Percentiles rank a stretch among this genome's conserved stretches.
phyloP scores from a whole-genome alignment of 2,113 vertebrate genomes.

The Pyrgilauda ruficollis region DNA sequence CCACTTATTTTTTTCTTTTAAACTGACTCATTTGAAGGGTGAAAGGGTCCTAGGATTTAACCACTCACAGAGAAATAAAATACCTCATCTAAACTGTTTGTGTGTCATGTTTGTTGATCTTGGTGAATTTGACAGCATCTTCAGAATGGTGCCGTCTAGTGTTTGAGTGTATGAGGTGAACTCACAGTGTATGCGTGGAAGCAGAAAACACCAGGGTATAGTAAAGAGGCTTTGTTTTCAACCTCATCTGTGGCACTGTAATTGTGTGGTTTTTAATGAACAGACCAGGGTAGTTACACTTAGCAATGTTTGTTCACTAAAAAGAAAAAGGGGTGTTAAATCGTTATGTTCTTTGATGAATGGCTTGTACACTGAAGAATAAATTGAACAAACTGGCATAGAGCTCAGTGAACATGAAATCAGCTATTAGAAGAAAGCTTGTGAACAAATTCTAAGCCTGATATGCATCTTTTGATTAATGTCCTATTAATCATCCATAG shows the following conservation, averaged over 20 bases:
- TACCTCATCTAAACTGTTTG: background rate
- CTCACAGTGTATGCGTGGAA: background rate
- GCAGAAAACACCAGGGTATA: background rate
- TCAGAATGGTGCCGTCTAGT: background rate
- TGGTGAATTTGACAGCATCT: background rate
- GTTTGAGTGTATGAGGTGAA: background rate
- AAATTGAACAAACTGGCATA: constrained; percentile 88
- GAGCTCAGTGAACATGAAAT: constrained; percentile 89
- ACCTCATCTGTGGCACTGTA: constrained; percentile 9
- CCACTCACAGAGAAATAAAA: background rate
- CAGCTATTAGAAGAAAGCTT: constrained; percentile 88
- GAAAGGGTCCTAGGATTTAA: background rate
- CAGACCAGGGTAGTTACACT: constrained; percentile 69
- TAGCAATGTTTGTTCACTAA: constrained; percentile 72
- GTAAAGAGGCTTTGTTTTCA: background rate
- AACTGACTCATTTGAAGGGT: background rate
- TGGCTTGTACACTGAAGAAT: constrained; percentile 84
- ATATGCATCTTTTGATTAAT: constrained; percentile 97
- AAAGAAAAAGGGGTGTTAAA: constrained; percentile 71
- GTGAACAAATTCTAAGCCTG: constrained; percentile 89
- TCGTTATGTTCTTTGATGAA: constrained; percentile 86
- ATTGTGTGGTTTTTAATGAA: constrained; percentile 71
- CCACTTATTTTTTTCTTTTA: background rate
- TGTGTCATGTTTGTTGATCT: background rate
- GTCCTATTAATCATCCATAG: constrained; percentile 86